Conservation (phyloP, 2,113 vertebrate genomes). For the Gobiocypris rarus region DNA sequence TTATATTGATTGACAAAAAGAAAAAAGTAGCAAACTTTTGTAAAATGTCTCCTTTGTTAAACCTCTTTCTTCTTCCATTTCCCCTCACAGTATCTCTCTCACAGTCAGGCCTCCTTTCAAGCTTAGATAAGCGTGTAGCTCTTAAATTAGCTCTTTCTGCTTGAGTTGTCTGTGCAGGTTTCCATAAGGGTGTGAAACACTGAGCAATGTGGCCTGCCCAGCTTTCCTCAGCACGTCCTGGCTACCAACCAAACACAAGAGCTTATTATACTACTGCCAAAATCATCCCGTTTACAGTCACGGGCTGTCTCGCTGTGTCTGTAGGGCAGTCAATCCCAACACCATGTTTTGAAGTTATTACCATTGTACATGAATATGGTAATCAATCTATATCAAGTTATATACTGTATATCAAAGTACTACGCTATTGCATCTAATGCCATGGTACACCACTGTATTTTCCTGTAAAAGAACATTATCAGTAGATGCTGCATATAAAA, state of each 20-base stretch:
- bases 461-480: background rate
- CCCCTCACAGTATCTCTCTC: background rate
- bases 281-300: background rate
- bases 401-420: background rate
- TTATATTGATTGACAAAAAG: background rate
- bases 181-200: constrained; percentile 38
- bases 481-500: background rate
- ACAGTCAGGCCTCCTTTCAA: constrained; percentile 44
- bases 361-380: background rate
- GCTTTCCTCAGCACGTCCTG: constrained; percentile 30
- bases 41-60: too few relatives aligned
- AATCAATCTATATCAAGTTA: background rate
- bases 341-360: background rate
- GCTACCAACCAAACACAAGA: constrained; percentile 21
- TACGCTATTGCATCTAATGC: background rate
- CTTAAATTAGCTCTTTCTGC: constrained; percentile 48
- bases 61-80: background rate
- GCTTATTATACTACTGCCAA: background rate
- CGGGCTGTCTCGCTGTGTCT: background rate
- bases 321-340: background rate
- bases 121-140: constrained; percentile 39
- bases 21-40: too few relatives aligned
- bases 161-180: constrained; percentile 25
- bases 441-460: background rate
- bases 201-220: background rate